These are phyloP conservation scores for Zelostemma sp. DNA, from an alignment of 1,140 invertebrate genomes.

Conservation along the genomic window DNA sequence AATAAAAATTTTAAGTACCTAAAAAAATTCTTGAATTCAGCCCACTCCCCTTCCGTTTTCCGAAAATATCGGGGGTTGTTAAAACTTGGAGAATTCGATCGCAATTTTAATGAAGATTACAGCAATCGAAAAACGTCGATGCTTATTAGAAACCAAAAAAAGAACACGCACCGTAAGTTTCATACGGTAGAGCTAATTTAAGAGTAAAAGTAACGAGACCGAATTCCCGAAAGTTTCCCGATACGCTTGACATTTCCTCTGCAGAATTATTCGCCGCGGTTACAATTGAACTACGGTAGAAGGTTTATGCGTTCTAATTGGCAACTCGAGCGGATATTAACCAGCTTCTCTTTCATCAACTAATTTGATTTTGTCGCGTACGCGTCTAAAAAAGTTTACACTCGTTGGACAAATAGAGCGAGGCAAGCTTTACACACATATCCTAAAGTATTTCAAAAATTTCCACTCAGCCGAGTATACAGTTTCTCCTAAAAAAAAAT, in stretches of 20 bases:
- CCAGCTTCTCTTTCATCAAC: constrained; percentile 20
- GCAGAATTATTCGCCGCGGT: constrained; percentile 41
- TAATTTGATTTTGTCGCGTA: constrained; percentile 33
- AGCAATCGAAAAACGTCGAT: constrained; percentile 6
- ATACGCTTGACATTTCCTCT: constrained; percentile 26
- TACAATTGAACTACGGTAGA: constrained; percentile 25
- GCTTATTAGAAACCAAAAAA: constrained; percentile 23
- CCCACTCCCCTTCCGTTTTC: no score
- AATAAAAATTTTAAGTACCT: no score
- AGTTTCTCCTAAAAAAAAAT: no score
- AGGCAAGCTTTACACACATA: no score
- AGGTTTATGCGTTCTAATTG: constrained; percentile 35
- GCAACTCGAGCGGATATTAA: constrained; percentile 34
- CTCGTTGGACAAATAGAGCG: constrained; percentile 8
- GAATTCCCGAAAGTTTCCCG: constrained; percentile 34
- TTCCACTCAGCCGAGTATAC: no score
- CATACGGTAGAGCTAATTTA: constrained; percentile 17
- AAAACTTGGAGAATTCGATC: no score
- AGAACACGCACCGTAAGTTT: neutral
- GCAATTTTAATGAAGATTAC: no score
- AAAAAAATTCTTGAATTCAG: no score
- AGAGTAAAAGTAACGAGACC: constrained; percentile 29
- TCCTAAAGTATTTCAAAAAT: no score
- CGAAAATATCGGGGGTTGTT: no score
- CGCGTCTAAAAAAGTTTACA: constrained; percentile 9